Evolutionary conservation across 2,797 vertebrate genomes (phyloP).

Genomic region (Acestrorhynchus altus): DNA sequence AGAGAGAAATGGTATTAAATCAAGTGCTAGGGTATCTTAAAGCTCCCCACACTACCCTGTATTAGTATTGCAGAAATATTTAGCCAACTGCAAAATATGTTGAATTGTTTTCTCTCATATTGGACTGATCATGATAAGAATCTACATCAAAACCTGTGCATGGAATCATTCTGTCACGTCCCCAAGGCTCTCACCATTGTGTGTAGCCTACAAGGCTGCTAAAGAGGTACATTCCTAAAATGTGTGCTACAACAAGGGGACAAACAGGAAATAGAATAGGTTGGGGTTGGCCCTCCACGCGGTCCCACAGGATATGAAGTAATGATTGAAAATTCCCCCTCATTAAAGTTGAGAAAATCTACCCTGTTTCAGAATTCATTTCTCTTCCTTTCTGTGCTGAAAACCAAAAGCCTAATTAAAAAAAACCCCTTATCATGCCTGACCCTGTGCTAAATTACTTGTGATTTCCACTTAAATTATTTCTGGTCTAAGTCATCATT

Average conservation of each 20-base stretch:
- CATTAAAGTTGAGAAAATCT: neutral
- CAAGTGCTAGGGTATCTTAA: too few species aligned
- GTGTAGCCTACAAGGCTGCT: neutral
- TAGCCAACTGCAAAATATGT: too few species aligned
- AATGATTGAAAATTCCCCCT: conserved; percentile 27
- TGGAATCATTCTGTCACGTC: too few species aligned
- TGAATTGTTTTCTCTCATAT: neutral
- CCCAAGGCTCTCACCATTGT: neutral
- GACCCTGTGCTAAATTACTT: conserved; percentile 13
- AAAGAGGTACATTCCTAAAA: conserved; percentile 1
- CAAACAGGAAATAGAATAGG: conserved; percentile 40
- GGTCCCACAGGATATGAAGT: conserved; percentile 35
- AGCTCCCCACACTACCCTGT: too few species aligned
- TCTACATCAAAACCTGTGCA: neutral
- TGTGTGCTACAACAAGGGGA: neutral
- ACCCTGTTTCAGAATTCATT: neutral
- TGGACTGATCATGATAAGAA: neutral
- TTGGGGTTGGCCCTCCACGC: neutral
- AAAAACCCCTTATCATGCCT: neutral
- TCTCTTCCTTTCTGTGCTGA: neutral
- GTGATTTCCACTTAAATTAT: conserved; percentile 10
- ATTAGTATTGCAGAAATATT: too few species aligned
- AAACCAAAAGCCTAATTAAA: neutral
- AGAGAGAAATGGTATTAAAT: too few species aligned
- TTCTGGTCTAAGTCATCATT: neutral